Percentiles rank a stretch among this genome's conserved stretches.
phyloP scores from a whole-genome alignment of 2,113 vertebrate species.

The Hystrix cristata region DNA sequence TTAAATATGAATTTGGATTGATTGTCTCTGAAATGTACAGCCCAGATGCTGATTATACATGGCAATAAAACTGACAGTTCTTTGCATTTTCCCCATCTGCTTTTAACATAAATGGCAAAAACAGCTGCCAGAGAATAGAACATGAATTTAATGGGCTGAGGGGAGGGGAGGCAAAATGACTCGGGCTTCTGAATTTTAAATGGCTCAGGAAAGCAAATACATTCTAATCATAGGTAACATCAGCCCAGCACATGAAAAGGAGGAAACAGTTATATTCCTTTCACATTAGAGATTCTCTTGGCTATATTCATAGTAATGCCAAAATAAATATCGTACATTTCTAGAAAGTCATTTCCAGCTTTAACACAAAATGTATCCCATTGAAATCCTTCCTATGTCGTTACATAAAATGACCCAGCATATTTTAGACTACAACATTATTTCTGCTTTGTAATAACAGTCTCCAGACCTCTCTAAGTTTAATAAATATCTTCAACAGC shows the following conservation, averaged over 20 bases:
- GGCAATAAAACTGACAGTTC: constrained; percentile 88
- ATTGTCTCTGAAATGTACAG: constrained; percentile 80
- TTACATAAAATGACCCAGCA: constrained; percentile 65
- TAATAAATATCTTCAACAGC: constrained; percentile 74
- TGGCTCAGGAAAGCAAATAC: constrained; percentile 44
- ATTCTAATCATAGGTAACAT: constrained; percentile 67
- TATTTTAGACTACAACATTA: constrained; percentile 53
- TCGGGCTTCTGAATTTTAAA: constrained; percentile 78
- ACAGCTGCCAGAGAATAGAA: constrained; percentile 86
- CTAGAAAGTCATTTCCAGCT: constrained; percentile 60
- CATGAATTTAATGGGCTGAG: constrained; percentile 75
- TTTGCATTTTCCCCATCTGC: constrained; percentile 88
- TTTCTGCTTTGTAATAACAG: constrained; percentile 63
- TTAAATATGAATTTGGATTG: constrained; percentile 74
- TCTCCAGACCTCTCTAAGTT: constrained; percentile 37
- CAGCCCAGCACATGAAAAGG: constrained; percentile 67
- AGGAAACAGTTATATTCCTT: constrained; percentile 30
- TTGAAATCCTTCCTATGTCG: constrained; percentile 71
- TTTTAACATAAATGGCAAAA: constrained; percentile 88
- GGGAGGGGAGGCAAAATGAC: constrained; percentile 38
- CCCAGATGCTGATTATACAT: constrained; percentile 88
- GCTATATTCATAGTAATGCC: constrained; percentile 65
- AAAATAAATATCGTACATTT: constrained; percentile 62
- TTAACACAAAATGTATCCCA: constrained; percentile 58
- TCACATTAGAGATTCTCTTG: constrained; percentile 70